Conservation (phyloP, 1,140 invertebrate genomes). For the Plodia interpunctella region DNA sequence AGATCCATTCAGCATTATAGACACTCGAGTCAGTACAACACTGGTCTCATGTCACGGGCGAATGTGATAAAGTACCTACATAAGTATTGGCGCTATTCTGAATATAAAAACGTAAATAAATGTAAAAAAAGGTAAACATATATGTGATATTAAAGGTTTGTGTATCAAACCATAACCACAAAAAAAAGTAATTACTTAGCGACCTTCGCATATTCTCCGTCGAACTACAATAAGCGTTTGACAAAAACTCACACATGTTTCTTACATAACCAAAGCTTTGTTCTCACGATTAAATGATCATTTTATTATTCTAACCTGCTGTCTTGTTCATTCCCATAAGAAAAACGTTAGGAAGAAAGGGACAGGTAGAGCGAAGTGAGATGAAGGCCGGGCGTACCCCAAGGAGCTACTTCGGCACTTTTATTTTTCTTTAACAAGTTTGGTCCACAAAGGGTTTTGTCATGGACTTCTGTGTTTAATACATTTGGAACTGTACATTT, state of each 20-base stretch:
- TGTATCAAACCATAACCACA: neutral
- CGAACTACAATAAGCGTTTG: neutral
- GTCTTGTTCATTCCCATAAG: neutral
- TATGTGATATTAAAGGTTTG: too few relatives aligned
- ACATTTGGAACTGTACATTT: too few relatives aligned
- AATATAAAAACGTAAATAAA: too few relatives aligned
- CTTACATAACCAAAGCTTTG: neutral
- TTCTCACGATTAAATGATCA: neutral
- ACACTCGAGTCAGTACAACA: too few relatives aligned
- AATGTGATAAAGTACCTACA: too few relatives aligned
- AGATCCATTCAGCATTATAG: too few relatives aligned
- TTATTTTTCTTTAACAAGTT: slow-evolving; percentile 1
- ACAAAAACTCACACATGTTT: neutral
- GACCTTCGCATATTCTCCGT: neutral
- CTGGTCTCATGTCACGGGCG: too few relatives aligned
- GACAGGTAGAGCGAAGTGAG: neutral
- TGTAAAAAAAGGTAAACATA: too few relatives aligned
- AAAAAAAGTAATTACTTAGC: neutral
- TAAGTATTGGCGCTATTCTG: too few relatives aligned
- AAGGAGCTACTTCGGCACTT: neutral
- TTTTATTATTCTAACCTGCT: neutral
- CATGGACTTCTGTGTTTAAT: neutral
- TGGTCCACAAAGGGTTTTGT: neutral
- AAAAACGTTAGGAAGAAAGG: neutral
- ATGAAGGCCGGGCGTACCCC: neutral